phyloP scores from a whole-genome alignment of 2,113 vertebrate genomes.

The Sterrhoptilus dennistouni region DNA sequence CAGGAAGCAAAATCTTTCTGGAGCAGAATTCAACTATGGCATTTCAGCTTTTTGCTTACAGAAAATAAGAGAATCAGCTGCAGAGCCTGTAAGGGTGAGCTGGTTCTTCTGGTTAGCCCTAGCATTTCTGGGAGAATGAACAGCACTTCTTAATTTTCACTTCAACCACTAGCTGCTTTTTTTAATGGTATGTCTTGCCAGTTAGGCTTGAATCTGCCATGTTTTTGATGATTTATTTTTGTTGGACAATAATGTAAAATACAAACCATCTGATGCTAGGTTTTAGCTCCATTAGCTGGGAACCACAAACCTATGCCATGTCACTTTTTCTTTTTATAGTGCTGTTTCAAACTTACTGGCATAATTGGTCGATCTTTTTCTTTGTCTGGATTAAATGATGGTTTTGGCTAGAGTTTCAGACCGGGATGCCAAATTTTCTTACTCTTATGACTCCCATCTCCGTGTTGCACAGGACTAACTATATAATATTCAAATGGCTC shows the following conservation, averaged over 20 bases:
- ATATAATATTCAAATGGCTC: constrained; percentile 49
- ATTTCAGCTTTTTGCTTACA: not conserved
- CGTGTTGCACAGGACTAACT: not conserved
- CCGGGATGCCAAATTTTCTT: constrained; percentile 47
- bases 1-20: not conserved
- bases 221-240: constrained; percentile 69
- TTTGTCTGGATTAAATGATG: constrained; percentile 65
- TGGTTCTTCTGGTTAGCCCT: constrained; percentile 47
- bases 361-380: constrained; percentile 47
- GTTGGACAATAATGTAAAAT: constrained; percentile 60
- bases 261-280: constrained; percentile 24
- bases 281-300: constrained; percentile 37
- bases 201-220: constrained; percentile 58
- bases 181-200: constrained; percentile 40
- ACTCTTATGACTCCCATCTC: constrained; percentile 38
- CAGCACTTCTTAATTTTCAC: constrained; percentile 40
- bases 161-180: constrained; percentile 33
- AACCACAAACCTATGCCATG: constrained; percentile 42
- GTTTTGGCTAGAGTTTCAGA: constrained; percentile 35
- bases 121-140: constrained; percentile 32
- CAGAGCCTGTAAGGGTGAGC: not conserved
- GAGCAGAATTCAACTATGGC: not conserved
- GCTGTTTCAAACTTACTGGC: constrained; percentile 56
- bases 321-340: constrained; percentile 44
- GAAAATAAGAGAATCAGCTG: not conserved